These are phyloP conservation scores for Spodoptera litura DNA, from an alignment of 1,140 invertebrate genomes.

Conservation along the genomic window DNA sequence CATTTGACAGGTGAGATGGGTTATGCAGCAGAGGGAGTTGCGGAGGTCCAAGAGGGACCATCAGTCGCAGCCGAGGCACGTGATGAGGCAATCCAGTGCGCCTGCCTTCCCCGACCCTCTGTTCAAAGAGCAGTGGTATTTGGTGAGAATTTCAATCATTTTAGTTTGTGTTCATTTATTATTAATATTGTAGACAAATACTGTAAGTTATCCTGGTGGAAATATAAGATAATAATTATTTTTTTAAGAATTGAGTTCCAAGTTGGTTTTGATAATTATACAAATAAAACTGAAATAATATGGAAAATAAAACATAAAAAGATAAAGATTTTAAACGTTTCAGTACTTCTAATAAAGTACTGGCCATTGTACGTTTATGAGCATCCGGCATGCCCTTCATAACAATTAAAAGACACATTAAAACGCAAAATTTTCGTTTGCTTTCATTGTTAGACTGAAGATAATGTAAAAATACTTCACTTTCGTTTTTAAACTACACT, in stretches of 20 bases:
- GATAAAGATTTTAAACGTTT: conserved; percentile 36
- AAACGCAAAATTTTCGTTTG: conserved; percentile 35
- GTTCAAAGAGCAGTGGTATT: conserved; percentile 98
- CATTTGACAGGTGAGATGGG: conserved; percentile 87
- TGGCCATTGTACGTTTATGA: conserved; percentile 32
- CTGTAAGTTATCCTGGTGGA: no score
- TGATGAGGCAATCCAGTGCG: conserved; percentile 79
- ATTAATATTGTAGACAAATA: no score
- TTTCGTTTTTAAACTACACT: neutral
- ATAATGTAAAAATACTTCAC: conserved; percentile 11
- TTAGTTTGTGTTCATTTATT: no score
- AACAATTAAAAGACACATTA: conserved; percentile 39
- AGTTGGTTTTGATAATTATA: neutral
- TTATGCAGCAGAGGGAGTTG: conserved; percentile 96
- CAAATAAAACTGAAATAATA: neutral
- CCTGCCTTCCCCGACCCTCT: conserved; percentile 96
- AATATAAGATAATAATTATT: neutral
- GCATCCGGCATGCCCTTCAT: conserved; percentile 25
- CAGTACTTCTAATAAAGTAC: conserved; percentile 29
- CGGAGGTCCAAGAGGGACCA: conserved; percentile 94
- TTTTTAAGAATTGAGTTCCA: neutral
- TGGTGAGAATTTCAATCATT: conserved; percentile 90
- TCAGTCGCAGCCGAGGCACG: conserved; percentile 70
- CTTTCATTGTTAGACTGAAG: conserved; percentile 9
- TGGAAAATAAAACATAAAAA: neutral